Evolutionary conservation across 2,888 invertebrate genomes (phyloP).

Genomic region (Liodrosophila aerea): DNA sequence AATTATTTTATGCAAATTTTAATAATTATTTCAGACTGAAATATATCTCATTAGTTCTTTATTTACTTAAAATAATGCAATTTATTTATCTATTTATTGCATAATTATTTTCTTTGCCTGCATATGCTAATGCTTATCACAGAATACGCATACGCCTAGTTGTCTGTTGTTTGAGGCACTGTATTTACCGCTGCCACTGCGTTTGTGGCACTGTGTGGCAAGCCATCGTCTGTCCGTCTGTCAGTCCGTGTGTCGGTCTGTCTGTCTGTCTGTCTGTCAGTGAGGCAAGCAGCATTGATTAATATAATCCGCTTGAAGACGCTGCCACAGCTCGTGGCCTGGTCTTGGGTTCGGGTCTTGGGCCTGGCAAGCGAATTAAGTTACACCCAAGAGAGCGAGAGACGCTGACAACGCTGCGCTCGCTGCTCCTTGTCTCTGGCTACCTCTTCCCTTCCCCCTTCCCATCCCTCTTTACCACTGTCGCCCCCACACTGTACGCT

Average conservation of each 20-base stretch:
- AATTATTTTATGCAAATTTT: too few species aligned
- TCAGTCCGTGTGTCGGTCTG: too few species aligned
- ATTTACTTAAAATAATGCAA: too few species aligned
- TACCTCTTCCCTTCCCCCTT: neutral
- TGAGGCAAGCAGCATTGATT: conserved; percentile 65
- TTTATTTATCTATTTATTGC: too few species aligned
- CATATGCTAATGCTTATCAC: too few species aligned
- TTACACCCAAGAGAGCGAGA: conserved; percentile 47
- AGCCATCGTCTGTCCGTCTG: neutral
- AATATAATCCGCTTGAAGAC: conserved; percentile 81
- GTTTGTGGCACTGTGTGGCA: too few species aligned
- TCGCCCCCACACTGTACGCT: neutral
- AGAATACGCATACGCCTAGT: conserved; percentile 67
- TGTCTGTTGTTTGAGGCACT: conserved; percentile 24
- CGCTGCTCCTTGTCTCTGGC: neutral
- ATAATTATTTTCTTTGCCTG: too few species aligned
- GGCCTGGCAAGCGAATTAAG: conserved; percentile 49
- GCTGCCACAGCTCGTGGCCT: conserved; percentile 42
- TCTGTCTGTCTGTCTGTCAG: too few species aligned
- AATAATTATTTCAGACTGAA: too few species aligned
- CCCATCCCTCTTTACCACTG: too few species aligned
- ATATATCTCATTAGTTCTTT: too few species aligned
- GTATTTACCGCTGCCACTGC: too few species aligned
- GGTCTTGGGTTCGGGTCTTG: conserved; percentile 11
- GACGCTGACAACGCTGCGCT: conserved; percentile 1